Evolutionary conservation across 2,113 vertebrate species (phyloP).

Genomic region (Mixornis gularis): DNA sequence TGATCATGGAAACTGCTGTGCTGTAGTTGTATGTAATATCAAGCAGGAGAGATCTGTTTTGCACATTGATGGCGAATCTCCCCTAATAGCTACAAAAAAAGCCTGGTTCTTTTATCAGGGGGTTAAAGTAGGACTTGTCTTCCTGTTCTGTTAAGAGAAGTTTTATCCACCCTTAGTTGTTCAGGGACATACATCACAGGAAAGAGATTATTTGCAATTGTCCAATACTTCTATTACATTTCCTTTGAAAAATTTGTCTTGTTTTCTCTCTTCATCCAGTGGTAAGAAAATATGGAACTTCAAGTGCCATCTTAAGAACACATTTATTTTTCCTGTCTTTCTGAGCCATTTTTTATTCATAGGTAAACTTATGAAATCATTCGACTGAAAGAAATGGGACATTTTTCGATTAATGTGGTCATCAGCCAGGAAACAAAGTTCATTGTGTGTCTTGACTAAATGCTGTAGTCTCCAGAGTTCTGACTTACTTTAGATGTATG

Average conservation of each 20-base stretch:
- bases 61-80: conserved; percentile 57
- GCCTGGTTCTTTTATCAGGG: conserved; percentile 61
- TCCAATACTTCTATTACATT: background rate
- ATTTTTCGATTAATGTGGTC: background rate
- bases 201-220: conserved; percentile 41
- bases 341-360: background rate
- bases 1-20: conserved; percentile 6
- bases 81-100: conserved; percentile 33
- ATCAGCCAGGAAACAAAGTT: background rate
- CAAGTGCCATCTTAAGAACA: background rate
- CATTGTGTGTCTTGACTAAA: background rate
- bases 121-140: conserved; percentile 61
- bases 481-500: background rate
- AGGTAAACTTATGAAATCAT: background rate
- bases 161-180: background rate
- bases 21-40: background rate
- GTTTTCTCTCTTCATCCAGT: background rate
- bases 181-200: conserved; percentile 55
- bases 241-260: background rate
- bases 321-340: background rate
- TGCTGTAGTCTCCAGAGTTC: background rate
- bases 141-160: conserved; percentile 44
- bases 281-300: background rate
- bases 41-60: conserved; percentile 48
- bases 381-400: background rate